These are phyloP conservation scores for Cyprinus carpio DNA, from an alignment of 2,113 vertebrate genomes.

Conservation along the genomic window DNA sequence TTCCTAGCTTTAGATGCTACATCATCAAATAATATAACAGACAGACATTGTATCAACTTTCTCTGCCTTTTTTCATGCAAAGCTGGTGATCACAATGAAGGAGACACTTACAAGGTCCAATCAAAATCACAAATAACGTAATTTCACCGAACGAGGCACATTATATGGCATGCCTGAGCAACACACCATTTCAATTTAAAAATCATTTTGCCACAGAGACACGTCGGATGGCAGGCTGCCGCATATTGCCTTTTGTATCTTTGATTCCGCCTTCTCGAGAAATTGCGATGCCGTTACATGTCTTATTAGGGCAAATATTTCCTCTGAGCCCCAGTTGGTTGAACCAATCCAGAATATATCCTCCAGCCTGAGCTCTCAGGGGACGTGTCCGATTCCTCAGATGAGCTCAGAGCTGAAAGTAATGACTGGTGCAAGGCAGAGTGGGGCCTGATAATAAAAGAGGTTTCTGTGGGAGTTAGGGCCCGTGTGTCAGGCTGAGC, in stretches of 20 bases:
- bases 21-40: neutral
- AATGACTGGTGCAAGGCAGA: slow-evolving; percentile 77
- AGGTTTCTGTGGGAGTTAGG: slow-evolving; percentile 78
- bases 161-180: neutral
- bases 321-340: slow-evolving; percentile 68
- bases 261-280: slow-evolving; percentile 49
- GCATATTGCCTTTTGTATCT: slow-evolving; percentile 32
- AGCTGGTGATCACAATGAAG: neutral
- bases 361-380: slow-evolving; percentile 70
- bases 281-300: slow-evolving; percentile 61
- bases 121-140: neutral
- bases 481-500: slow-evolving; percentile 70
- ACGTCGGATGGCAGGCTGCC: neutral
- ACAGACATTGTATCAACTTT: neutral
- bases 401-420: slow-evolving; percentile 78
- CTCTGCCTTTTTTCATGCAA: neutral
- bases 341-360: slow-evolving; percentile 73
- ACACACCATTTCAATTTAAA: slow-evolving; percentile 17
- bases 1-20: neutral
- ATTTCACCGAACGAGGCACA: neutral
- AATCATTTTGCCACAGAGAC: slow-evolving; percentile 6
- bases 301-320: slow-evolving; percentile 74
- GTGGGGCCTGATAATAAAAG: slow-evolving; percentile 79
- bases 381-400: slow-evolving; percentile 73
- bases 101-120: neutral